These are phyloP conservation scores for Capitella teleta DNA, from an alignment of 1,140 invertebrate genomes.

Conservation along the genomic window DNA sequence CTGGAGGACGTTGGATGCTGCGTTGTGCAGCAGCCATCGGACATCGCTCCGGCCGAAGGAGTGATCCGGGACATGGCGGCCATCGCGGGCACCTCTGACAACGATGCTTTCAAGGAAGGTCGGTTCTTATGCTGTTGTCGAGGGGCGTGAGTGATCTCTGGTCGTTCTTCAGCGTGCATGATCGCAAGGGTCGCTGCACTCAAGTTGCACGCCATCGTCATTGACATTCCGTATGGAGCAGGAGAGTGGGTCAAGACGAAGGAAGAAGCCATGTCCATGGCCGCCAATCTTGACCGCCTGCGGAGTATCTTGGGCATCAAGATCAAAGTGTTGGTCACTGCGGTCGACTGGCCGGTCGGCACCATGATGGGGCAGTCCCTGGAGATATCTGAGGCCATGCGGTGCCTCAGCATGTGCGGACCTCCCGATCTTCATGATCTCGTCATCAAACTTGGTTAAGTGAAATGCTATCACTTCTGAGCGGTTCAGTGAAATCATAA, in stretches of 20 bases:
- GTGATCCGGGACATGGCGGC: conserved; percentile 1
- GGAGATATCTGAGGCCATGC: conserved; percentile 4
- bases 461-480: too few relatives aligned
- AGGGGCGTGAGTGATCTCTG: too few relatives aligned
- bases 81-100: not conserved
- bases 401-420: not conserved
- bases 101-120: conserved; percentile 5
- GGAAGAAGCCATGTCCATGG: not conserved
- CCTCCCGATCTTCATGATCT: not conserved
- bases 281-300: not conserved
- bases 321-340: conserved; percentile 1
- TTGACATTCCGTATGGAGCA: conserved; percentile 2
- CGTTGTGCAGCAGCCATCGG: conserved; percentile 3
- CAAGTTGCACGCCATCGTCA: not conserved
- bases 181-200: conserved; percentile 1
- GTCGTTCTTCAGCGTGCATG: conserved; percentile 1
- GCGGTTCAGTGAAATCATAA: too few relatives aligned
- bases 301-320: not conserved
- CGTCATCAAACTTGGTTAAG: conserved; percentile 3
- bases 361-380: conserved; percentile 1
- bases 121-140: too few relatives aligned
- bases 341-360: conserved; percentile 2
- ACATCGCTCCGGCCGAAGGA: conserved; percentile 2
- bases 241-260: not conserved
- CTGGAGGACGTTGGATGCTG: conserved; percentile 1